These are phyloP conservation scores for Agrenia bidenticulata DNA, from an alignment of 2,888 invertebrate species.

Conservation along the genomic window DNA sequence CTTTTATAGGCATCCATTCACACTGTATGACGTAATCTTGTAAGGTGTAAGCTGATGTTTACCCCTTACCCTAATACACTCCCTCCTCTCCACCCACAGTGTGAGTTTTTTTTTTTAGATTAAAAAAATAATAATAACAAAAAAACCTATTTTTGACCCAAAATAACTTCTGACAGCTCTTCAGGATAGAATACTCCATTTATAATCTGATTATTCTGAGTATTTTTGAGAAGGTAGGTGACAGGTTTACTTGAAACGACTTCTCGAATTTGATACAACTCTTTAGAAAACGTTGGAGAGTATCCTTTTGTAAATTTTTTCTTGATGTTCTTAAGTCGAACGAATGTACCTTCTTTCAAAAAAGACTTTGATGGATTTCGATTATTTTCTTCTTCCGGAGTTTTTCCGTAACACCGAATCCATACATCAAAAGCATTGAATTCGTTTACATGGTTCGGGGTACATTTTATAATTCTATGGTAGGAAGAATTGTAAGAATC, in stretches of 20 bases:
- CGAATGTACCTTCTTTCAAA: constrained; percentile 25
- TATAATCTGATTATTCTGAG: neutral
- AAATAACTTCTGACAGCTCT: constrained; percentile 18
- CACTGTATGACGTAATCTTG: too few species aligned
- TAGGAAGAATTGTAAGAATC: constrained; percentile 20
- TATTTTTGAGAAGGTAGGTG: constrained; percentile 13
- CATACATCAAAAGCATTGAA: constrained; percentile 28
- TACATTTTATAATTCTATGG: constrained; percentile 25
- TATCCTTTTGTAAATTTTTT: constrained; percentile 17
- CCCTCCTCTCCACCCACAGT: too few species aligned
- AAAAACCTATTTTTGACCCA: too few species aligned
- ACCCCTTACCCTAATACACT: too few species aligned
- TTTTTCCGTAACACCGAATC: constrained; percentile 29
- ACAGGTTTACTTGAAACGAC: constrained; percentile 18
- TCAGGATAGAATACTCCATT: constrained; percentile 24
- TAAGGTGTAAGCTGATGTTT: too few species aligned
- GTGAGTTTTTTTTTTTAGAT: too few species aligned
- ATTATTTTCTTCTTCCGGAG: neutral
- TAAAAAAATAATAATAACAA: too few species aligned
- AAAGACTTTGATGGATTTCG: neutral
- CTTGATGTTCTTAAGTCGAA: constrained; percentile 19
- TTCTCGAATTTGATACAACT: constrained; percentile 13
- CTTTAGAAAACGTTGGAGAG: neutral
- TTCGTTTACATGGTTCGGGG: constrained; percentile 19
- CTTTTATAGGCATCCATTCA: too few species aligned